Percentiles rank a stretch among this genome's conserved stretches.
Evolutionary conservation across 2,888 invertebrate species (phyloP).

Genomic region (Timema cristinae): DNA sequence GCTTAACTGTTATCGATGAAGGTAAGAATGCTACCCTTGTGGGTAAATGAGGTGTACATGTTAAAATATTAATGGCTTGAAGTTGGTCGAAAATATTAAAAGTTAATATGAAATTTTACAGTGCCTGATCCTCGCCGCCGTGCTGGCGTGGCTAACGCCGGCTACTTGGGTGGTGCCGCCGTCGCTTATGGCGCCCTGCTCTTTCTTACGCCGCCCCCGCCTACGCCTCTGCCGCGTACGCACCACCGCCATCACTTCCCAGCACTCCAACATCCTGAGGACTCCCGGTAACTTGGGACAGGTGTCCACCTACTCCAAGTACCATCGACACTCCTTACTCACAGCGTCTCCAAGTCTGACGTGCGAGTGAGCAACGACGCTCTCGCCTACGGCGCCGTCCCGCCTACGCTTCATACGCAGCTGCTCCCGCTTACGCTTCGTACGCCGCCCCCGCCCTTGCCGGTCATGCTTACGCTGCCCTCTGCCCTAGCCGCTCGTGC

Average conservation of each 20-base stretch:
- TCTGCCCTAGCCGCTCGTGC: constrained; percentile 36
- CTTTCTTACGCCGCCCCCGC: no score
- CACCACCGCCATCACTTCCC: constrained; percentile 34
- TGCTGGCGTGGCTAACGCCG: no score
- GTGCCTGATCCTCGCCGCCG: no score
- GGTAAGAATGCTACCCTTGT: no score
- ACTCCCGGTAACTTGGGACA: constrained; percentile 62
- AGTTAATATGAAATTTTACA: no score
- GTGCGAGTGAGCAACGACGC: constrained; percentile 51
- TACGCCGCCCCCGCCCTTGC: constrained; percentile 39
- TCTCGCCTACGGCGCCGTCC: constrained; percentile 35
- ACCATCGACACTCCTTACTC: constrained; percentile 69
- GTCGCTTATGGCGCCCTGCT: no score
- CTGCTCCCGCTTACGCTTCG: constrained; percentile 28
- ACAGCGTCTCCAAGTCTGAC: constrained; percentile 64
- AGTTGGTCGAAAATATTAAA: no score
- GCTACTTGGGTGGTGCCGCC: no score
- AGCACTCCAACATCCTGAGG: constrained; percentile 43
- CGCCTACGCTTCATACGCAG: constrained; percentile 55
- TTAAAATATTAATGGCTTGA: no score
- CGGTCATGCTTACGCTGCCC: constrained; percentile 54
- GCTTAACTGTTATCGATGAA: no score
- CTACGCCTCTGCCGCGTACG: constrained; percentile 16
- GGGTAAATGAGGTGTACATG: no score
- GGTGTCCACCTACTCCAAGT: constrained; percentile 64